These are phyloP conservation scores for Delphinapterus leucas DNA, from an alignment of 2,113 vertebrate species.

Conservation along the genomic window DNA sequence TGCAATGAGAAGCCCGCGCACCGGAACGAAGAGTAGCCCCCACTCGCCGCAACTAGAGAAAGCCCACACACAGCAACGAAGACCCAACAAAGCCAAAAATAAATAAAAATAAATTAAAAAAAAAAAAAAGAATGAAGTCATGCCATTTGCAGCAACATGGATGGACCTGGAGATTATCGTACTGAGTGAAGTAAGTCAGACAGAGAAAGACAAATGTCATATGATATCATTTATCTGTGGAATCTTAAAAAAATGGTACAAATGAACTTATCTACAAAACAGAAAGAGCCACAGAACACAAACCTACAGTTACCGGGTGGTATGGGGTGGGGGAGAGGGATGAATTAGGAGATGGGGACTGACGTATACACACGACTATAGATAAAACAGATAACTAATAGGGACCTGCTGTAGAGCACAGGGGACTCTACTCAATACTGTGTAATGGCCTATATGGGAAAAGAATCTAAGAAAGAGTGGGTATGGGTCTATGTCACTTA, in stretches of 20 bases:
- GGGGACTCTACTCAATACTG: neutral
- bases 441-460: too few species aligned
- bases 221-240: neutral
- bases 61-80: too few species aligned
- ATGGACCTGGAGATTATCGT: neutral
- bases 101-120: too few species aligned
- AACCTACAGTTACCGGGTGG: neutral
- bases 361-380: neutral
- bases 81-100: too few species aligned
- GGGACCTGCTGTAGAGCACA: neutral
- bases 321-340: neutral
- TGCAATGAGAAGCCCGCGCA: too few species aligned
- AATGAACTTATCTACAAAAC: neutral
- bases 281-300: neutral
- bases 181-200: neutral
- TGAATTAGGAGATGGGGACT: neutral
- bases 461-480: neutral
- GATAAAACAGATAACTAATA: neutral
- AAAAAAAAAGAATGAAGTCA: neutral
- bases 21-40: too few species aligned
- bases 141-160: neutral
- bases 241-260: neutral
- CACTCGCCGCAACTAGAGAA: accelerated
- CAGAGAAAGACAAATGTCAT: neutral
- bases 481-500: neutral